phyloP scores from a whole-genome alignment of 2,888 invertebrate species.

The Troides aeacus region DNA sequence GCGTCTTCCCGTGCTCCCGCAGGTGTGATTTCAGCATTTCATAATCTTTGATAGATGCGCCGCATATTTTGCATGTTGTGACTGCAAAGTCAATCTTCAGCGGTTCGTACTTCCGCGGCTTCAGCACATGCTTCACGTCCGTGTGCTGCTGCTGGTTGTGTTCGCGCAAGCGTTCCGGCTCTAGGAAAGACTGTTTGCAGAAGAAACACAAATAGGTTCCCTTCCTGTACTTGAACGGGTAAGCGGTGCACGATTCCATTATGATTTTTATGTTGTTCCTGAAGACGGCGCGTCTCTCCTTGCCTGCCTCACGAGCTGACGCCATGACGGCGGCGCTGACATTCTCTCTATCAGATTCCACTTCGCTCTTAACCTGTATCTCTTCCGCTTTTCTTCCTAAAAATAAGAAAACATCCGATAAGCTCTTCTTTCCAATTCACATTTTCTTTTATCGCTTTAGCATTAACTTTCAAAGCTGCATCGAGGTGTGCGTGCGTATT shows the following conservation, averaged over 20 bases:
- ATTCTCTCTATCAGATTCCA: conserved; percentile 48
- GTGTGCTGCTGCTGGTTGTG: conserved; percentile 58
- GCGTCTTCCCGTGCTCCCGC: conserved; percentile 53
- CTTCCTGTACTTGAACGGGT: conserved; percentile 71
- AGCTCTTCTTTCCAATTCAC: conserved; percentile 43
- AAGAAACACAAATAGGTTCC: conserved; percentile 69
- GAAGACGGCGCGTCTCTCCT: conserved; percentile 60
- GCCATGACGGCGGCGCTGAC: conserved; percentile 32
- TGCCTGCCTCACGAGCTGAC: conserved; percentile 41
- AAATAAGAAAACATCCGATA: conserved; percentile 74
- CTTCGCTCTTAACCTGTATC: conserved; percentile 53
- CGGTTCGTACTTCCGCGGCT: conserved; percentile 68
- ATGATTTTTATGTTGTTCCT: conserved; percentile 64
- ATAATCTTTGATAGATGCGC: conserved; percentile 52
- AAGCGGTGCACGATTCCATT: conserved; percentile 64
- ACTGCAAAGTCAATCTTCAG: conserved; percentile 68
- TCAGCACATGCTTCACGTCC: conserved; percentile 49
- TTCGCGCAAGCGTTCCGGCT: conserved; percentile 65
- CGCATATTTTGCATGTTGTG: conserved; percentile 60
- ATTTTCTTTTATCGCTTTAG: conserved; percentile 13
- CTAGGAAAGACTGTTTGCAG: conserved; percentile 64
- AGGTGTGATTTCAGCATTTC: conserved; percentile 58
- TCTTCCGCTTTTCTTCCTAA: conserved; percentile 69
- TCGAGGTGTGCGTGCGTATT: no score
- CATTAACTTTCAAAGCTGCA: not conserved